Conservation (phyloP, 2,888 invertebrate genomes). For the Platycheirus albimanus region DNA sequence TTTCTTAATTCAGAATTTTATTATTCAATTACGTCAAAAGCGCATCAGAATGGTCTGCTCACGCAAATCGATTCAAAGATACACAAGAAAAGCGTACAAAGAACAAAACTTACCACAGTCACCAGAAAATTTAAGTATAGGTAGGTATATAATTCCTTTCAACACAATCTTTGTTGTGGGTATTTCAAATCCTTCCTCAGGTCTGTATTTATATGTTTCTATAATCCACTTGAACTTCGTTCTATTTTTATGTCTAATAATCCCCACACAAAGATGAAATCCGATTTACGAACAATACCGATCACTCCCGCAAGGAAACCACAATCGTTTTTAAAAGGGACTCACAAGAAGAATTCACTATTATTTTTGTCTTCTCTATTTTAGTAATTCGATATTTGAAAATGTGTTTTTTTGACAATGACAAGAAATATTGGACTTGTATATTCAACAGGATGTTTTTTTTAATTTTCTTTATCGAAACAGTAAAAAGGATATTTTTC, state of each 20-base stretch:
- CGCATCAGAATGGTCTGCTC: conserved; percentile 26
- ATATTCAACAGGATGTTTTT: conserved; percentile 46
- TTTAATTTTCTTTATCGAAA: conserved; percentile 11
- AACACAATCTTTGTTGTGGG: conserved; percentile 4
- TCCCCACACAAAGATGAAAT: conserved; percentile 19
- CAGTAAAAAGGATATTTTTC: conserved; percentile 46
- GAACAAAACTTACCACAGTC: conserved; percentile 43
- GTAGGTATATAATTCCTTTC: conserved; percentile 22
- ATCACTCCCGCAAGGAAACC: conserved; percentile 21
- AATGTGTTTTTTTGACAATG: conserved; percentile 23
- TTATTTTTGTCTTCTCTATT: conserved; percentile 17
- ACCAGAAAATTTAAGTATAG: conserved; percentile 2
- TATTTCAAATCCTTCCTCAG: conserved; percentile 27
- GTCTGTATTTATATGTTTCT: neutral
- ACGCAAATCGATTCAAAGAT: conserved; percentile 19
- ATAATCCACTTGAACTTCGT: conserved; percentile 49
- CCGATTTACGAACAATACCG: neutral
- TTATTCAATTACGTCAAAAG: conserved; percentile 51
- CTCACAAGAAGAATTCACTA: neutral
- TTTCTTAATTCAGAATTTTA: conserved; percentile 6
- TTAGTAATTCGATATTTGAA: conserved; percentile 47
- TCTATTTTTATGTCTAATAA: neutral
- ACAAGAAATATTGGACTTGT: conserved; percentile 1
- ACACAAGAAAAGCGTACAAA: conserved; percentile 8
- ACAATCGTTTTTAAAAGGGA: conserved; percentile 14